phyloP scores from a whole-genome alignment of 2,797 vertebrate species.

The Megaceryle alcyon region DNA sequence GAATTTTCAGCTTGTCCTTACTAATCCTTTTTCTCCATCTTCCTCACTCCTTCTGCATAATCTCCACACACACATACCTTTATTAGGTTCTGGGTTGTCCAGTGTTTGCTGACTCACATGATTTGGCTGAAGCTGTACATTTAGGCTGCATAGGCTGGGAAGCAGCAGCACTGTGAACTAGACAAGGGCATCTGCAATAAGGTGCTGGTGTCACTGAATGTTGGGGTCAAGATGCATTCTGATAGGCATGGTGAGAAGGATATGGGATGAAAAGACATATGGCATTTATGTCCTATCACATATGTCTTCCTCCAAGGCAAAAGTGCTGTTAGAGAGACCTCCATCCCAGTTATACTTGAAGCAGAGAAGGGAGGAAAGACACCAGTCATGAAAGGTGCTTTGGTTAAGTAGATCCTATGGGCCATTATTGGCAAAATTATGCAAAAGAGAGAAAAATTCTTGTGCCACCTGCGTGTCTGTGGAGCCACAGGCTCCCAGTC shows the following conservation, averaged over 20 bases:
- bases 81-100: background rate
- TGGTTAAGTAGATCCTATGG: background rate
- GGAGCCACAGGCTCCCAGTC: background rate
- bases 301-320: background rate
- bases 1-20: background rate
- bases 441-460: background rate
- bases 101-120: background rate
- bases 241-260: background rate
- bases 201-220: fast-evolving
- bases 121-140: background rate
- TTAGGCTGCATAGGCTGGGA: background rate
- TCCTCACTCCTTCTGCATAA: background rate
- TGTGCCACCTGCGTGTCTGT: background rate
- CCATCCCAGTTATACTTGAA: background rate
- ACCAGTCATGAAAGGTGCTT: fast-evolving
- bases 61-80: background rate
- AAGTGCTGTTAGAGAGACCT: background rate
- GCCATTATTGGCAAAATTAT: background rate
- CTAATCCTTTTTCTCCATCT: background rate
- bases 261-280: background rate
- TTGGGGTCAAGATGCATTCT: background rate
- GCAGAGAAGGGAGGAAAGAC: background rate
- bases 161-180: background rate
- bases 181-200: fast-evolving
- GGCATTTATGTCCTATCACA: background rate